These are phyloP conservation scores for Myopa testacea DNA, from an alignment of 2,888 invertebrate species.

Conservation along the genomic window DNA sequence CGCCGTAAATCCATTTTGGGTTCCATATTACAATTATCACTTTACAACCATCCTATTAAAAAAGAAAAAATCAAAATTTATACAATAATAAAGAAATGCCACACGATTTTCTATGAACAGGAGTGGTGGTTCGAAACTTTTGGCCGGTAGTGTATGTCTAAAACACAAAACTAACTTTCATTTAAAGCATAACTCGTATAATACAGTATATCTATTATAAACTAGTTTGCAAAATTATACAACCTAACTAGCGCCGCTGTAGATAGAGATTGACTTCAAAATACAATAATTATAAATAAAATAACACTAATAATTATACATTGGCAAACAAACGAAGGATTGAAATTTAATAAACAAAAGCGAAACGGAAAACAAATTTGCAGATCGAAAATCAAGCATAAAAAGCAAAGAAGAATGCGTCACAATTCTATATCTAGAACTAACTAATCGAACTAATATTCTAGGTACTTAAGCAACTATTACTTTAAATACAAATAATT, in stretches of 20 bases:
- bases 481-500: constrained; percentile 18
- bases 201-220: too few species aligned
- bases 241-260: not conserved
- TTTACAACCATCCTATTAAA: too few species aligned
- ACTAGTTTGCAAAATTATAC: too few species aligned
- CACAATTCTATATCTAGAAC: constrained; percentile 8
- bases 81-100: too few species aligned
- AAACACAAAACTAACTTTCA: too few species aligned
- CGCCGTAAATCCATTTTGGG: too few species aligned
- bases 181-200: too few species aligned
- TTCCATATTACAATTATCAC: too few species aligned
- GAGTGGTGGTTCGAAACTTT: too few species aligned
- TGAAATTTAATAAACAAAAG: not conserved
- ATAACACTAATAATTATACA: not conserved
- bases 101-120: too few species aligned
- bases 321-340: not conserved
- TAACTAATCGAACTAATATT: constrained; percentile 18
- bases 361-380: not conserved
- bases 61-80: too few species aligned
- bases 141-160: too few species aligned
- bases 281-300: not conserved
- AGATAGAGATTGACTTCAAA: not conserved
- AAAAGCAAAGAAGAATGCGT: constrained; percentile 1
- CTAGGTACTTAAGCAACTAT: constrained; percentile 12
- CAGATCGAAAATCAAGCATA: not conserved